Conservation (phyloP, 2,113 vertebrate genomes). For the Erpornis zantholeuca region DNA sequence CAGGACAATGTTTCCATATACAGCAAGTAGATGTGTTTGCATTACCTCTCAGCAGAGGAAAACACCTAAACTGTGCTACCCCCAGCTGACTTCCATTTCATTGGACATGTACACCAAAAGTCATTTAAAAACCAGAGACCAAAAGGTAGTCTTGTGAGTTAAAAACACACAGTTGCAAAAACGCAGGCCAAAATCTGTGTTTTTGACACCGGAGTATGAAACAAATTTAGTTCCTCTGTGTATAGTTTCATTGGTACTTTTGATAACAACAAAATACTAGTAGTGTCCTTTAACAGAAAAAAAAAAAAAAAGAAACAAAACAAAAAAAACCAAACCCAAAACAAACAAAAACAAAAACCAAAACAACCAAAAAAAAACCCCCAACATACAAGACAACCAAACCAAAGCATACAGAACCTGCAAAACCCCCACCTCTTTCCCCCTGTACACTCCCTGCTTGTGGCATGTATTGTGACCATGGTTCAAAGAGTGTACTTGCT, state of each 20-base stretch:
- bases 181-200: constrained; percentile 24
- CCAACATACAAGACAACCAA: constrained; percentile 24
- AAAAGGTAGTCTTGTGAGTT: constrained; percentile 58
- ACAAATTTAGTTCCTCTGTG: constrained; percentile 48
- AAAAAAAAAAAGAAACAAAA: neutral
- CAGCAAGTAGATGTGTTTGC: constrained; percentile 52
- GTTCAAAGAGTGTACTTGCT: constrained; percentile 80
- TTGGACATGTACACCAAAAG: constrained; percentile 38
- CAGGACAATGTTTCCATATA: constrained; percentile 25
- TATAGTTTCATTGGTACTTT: constrained; percentile 58
- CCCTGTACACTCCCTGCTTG: constrained; percentile 49
- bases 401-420: constrained; percentile 47
- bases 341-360: neutral
- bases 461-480: constrained; percentile 81
- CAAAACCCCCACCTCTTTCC: constrained; percentile 57
- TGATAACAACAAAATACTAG: constrained; percentile 47
- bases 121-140: constrained; percentile 30
- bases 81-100: constrained; percentile 24
- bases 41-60: constrained; percentile 34
- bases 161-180: constrained; percentile 32
- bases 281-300: constrained; percentile 45
- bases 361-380: neutral
- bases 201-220: constrained; percentile 28
- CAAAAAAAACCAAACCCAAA: neutral
- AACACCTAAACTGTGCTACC: constrained; percentile 30